Base-by-base conservation (phyloP, 2,797 vertebrate species). In the Bovichtus variegatus region DNA sequence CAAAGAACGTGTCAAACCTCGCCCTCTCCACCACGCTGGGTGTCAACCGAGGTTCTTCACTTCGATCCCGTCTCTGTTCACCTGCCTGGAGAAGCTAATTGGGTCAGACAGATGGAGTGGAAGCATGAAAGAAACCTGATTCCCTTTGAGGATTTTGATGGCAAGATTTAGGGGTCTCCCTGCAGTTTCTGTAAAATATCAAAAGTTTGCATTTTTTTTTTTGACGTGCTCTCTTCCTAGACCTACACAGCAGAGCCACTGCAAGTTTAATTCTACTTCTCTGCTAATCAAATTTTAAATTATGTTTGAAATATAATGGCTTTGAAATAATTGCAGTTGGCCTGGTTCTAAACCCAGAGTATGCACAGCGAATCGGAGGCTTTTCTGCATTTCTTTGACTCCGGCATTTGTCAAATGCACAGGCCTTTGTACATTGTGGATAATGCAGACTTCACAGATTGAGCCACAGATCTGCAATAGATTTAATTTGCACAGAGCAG, bases 61-160 rank as follows among this genome's bases (percentile, higher is more conserved):
- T 84, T 71, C 50, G 8, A 71, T 76, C 44, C 51, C 13, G 31
- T 41, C 78, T 86, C 81, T 53, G 76, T 84, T 91, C 83, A 84
- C 89, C 91, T 91, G 82, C 72, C 76, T 63, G 9, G 50, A 65
- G 66, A 82, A 85, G 78, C 81, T 92, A 93, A 92, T 92, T 92
- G 89, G 90, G 82, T 90, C 88, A 89, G 90, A 88, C 85, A 91
- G 89, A 89, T 88, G 85, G 87, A 86, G 79, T 60, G 51, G 67
- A 85, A 62, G 71, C 87, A 78, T 79, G 76, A 91, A 89, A 85
- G 78, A 79, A 12, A 51, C 36, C 36, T 74, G 64, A 81, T 74
- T 72, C 85, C 77, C 81, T 90, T 76, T 85, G 80, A 90, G 87
- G 78, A 64, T 80, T 89, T 84, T 76, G 53, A 81, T 72, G 38